Evolutionary conservation across 2,888 invertebrate species (phyloP), one percentile per base, ranked within the genome.

Genomic region (Invenusta paracnida): DNA sequence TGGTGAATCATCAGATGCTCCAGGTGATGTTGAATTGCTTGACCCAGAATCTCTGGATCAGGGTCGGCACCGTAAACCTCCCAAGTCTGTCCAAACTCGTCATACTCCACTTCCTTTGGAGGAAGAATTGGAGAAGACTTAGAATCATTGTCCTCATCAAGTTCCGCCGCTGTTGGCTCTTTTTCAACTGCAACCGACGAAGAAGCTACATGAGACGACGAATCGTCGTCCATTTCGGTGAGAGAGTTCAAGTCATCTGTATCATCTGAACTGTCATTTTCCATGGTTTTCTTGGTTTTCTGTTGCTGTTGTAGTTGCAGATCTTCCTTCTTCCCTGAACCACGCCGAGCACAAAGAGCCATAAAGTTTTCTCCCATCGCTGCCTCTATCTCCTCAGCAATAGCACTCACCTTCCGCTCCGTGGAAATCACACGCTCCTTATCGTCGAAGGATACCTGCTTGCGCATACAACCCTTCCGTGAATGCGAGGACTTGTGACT

Each of bases 31-130:
- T 85, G 86, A 29, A 85, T 85, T 11, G 86, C 86, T 29, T 86
- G 86, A 0, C 86, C 86, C 11, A 85, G 86, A 48, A 85, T 85
- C 27, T 85, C 85, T 13, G 86, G 86, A 66, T 85, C 86, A 0
- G 67, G 85, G n/a, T 85, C 86, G 0, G 86, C 86, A 1, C 86
- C 86, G 28, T 85, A 85, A 5, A 85, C 66, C 5, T 85, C 86
- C 86, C 86, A 85, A n/a, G 86, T 85, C 66, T 85, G 86, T 1
- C 86, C 86, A 67, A 29, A 25, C 66, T 85, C 86, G 29, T 85
- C 86, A 30, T 29, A 85, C n/a, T 86, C 31, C 0, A 85, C 31
- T 31, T 85, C 86, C 28, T 85, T 85, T 85, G 86, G 86, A 30
- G 28, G 85, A 0, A 1, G 86, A 2, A 48, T 30, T 85, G 86